A percentile compares a stretch with the other conserved stretches of the same genome.
These are phyloP conservation scores for Balanococcus diminutus DNA, from an alignment of 2,888 invertebrate species.

Conservation along the genomic window DNA sequence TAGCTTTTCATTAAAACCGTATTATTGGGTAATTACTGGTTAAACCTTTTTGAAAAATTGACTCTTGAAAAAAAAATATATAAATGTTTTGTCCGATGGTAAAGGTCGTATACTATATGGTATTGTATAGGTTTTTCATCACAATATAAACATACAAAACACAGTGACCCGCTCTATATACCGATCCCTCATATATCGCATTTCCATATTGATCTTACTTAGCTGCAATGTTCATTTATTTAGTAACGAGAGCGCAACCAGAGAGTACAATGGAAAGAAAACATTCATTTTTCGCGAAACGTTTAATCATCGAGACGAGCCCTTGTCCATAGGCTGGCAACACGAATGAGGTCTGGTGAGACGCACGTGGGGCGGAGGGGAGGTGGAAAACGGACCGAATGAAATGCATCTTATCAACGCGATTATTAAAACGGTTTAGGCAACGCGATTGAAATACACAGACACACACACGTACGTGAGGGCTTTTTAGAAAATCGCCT, in stretches of 20 bases:
- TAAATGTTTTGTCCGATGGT: neutral
- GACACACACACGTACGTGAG: neutral
- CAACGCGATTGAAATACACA: neutral
- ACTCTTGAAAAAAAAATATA: neutral
- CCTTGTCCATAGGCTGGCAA: neutral
- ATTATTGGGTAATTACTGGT: conserved; percentile 34
- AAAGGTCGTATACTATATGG: neutral
- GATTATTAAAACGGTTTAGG: conserved; percentile 29
- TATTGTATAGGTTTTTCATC: neutral
- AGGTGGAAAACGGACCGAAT: neutral
- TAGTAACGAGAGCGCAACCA: neutral
- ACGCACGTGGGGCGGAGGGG: neutral
- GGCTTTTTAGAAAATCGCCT: conserved; percentile 25
- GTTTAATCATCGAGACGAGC: conserved; percentile 9
- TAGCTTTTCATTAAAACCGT: neutral
- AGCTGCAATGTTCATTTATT: conserved; percentile 40
- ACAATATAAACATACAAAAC: neutral
- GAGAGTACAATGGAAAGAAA: neutral
- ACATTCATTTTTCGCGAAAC: conserved; percentile 30
- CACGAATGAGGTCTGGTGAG: neutral
- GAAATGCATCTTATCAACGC: conserved; percentile 23
- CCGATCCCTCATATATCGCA: conserved; percentile 7
- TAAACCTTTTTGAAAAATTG: conserved; percentile 26
- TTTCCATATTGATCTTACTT: conserved; percentile 49
- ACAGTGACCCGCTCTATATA: neutral